A percentile compares a stretch with the other conserved stretches of the same genome.
Conservation (phyloP, 1,140 invertebrate species). For the Theocolax elegans region DNA sequence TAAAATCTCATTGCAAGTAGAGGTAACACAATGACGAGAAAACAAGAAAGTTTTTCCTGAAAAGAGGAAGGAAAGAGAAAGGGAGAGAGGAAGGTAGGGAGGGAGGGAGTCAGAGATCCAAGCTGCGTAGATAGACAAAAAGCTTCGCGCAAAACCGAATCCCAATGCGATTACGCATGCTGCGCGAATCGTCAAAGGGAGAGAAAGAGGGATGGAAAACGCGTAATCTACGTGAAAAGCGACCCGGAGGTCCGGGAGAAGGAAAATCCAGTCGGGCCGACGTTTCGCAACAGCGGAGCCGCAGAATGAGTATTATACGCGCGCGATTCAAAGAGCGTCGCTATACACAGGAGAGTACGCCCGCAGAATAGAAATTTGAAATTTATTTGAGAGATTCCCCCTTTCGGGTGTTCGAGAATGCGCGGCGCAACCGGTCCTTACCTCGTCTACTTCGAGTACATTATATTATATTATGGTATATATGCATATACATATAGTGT, state of each 20-base stretch:
- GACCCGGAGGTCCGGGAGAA: background rate
- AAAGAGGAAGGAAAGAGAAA: conserved; percentile 1
- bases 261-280: background rate
- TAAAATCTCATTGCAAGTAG: background rate
- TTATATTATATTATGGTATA: too few relatives aligned
- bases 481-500: too few relatives aligned
- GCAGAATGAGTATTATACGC: conserved; percentile 28
- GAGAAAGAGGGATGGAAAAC: background rate
- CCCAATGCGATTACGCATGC: conserved; percentile 27
- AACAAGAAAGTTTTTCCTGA: background rate
- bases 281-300: conserved; percentile 27
- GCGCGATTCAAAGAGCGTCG: background rate
- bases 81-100: too few relatives aligned
- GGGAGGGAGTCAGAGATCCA: background rate
- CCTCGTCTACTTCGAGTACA: too few relatives aligned
- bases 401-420: too few relatives aligned
- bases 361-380: conserved; percentile 11
- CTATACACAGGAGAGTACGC: background rate
- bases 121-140: background rate
- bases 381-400: conserved; percentile 23
- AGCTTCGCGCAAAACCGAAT: background rate
- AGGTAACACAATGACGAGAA: background rate
- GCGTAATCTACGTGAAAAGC: conserved; percentile 25
- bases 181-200: conserved; percentile 23
- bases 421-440: too few relatives aligned